These are phyloP conservation scores for Columba janthina DNA, from an alignment of 2,113 vertebrate species.

Conservation along the genomic window DNA sequence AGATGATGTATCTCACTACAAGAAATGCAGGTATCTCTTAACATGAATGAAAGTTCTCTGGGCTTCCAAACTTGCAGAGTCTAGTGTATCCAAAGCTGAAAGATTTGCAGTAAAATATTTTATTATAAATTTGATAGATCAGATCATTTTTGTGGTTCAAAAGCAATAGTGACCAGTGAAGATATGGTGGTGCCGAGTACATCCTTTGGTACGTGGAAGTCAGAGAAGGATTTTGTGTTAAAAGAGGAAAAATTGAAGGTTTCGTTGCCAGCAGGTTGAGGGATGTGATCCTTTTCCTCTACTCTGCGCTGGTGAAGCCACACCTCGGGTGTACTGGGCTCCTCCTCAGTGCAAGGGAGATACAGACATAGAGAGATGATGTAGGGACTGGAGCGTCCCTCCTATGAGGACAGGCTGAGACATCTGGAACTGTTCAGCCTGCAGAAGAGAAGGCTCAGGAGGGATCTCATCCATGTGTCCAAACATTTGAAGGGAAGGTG, in stretches of 20 bases:
- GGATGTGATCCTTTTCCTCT: not conserved
- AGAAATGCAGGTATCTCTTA: conserved; percentile 91
- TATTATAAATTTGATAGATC: not conserved
- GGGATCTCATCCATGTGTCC: too few relatives aligned
- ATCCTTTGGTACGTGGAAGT: not conserved
- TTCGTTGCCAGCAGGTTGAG: not conserved
- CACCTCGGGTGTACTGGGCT: too few relatives aligned
- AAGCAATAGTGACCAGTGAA: not conserved
- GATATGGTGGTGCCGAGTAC: not conserved
- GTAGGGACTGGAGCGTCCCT: too few relatives aligned
- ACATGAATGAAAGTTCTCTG: not conserved
- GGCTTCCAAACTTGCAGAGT: not conserved
- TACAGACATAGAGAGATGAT: too few relatives aligned
- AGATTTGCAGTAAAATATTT: not conserved
- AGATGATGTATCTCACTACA: conserved; percentile 98
- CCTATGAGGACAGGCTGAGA: too few relatives aligned
- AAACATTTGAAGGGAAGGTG: too few relatives aligned
- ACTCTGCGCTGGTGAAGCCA: not conserved
- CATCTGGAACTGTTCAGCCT: too few relatives aligned
- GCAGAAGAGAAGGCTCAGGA: too few relatives aligned
- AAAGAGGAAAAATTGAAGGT: not conserved
- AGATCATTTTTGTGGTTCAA: not conserved
- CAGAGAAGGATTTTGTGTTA: not conserved
- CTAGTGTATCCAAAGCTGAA: not conserved
- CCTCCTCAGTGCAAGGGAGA: too few relatives aligned